These are phyloP conservation scores for Cephus cinctus DNA, from an alignment of 1,140 invertebrate genomes.

Conservation along the genomic window DNA sequence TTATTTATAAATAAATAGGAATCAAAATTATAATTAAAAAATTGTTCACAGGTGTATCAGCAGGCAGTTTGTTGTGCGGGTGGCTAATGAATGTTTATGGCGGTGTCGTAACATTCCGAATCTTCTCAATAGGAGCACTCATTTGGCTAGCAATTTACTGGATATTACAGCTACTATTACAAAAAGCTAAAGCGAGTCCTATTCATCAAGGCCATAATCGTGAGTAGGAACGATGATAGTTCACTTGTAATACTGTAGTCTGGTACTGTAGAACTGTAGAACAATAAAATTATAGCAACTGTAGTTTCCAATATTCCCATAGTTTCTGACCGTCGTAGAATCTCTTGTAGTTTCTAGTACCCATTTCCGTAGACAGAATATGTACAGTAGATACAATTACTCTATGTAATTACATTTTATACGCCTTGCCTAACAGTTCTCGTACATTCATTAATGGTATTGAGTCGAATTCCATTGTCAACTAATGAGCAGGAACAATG, in stretches of 20 bases:
- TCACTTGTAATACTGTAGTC: too few relatives aligned
- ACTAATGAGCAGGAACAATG: not conserved
- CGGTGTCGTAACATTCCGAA: conserved; percentile 66
- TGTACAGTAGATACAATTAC: conserved; percentile 1
- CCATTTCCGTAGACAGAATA: conserved; percentile 7
- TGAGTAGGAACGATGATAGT: conserved; percentile 50
- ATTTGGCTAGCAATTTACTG: conserved; percentile 64
- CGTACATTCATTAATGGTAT: not conserved
- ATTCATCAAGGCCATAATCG: conserved; percentile 48
- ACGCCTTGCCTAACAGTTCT: not conserved
- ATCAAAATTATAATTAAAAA: too few relatives aligned
- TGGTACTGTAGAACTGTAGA: conserved; percentile 19
- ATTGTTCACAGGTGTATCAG: conserved; percentile 62
- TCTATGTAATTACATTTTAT: conserved; percentile 6
- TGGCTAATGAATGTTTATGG: conserved; percentile 61
- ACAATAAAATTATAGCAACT: conserved; percentile 3
- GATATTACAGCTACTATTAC: conserved; percentile 56
- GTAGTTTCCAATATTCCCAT: conserved; percentile 6
- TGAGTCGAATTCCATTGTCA: not conserved
- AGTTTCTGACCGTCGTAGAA: conserved; percentile 14
- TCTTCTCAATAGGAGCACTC: conserved; percentile 69
- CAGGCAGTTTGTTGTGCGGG: conserved; percentile 75
- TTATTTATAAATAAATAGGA: not conserved
- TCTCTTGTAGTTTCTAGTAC: conserved; percentile 11
- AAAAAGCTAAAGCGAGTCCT: conserved; percentile 42